Base-by-base conservation (phyloP, 1,140 invertebrate genomes). In the Bombus ignitus region DNA sequence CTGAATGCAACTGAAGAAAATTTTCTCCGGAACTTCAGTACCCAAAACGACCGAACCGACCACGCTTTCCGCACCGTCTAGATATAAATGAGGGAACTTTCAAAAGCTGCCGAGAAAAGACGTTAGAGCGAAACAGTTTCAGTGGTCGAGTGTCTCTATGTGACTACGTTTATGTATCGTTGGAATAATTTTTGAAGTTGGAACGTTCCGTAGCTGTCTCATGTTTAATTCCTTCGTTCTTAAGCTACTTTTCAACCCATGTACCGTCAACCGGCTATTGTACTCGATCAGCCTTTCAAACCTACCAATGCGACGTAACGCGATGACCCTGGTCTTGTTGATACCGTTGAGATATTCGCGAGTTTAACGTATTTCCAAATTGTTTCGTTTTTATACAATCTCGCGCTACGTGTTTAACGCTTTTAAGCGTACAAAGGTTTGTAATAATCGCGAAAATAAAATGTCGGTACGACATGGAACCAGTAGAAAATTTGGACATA, bases 51-150 rank as follows among this genome's bases (percentile, higher is more conserved):
- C 87, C 47, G 87, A 79, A 84, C 81, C 87, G 75, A 88, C 68
- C 74, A 66, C 83, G 81, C 86, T 90, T 85, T 88, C 83, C 76
- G 65, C 89, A 73, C 81, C 53, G 81, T 44, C 82, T 70, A 91
- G 90, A 90, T 90, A 91, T 91, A 91, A 91, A 91, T 90, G 87
- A 91, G 90, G 57, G 84, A 91, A 91, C 81, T 91, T 91, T 88
- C 62, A 85, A 59, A 88, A 88, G 74, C 87, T 80, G 81, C 73
- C 47, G 62, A 57, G 81, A 80, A 79, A 90, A 85, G 84, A 87
- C 87, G 75, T 88, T 90, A 87, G 81, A 78, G 82, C 57, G 22
- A 71, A 84, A 53, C 79, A 79, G 59, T 83, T 83, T 72, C 76
- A 72, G 37, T 35, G 74, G 75, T 53, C 65, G 44, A 65, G 68